Evolutionary conservation across 2,797 vertebrate species (phyloP).

Genomic region (Sternotherus odoratus): DNA sequence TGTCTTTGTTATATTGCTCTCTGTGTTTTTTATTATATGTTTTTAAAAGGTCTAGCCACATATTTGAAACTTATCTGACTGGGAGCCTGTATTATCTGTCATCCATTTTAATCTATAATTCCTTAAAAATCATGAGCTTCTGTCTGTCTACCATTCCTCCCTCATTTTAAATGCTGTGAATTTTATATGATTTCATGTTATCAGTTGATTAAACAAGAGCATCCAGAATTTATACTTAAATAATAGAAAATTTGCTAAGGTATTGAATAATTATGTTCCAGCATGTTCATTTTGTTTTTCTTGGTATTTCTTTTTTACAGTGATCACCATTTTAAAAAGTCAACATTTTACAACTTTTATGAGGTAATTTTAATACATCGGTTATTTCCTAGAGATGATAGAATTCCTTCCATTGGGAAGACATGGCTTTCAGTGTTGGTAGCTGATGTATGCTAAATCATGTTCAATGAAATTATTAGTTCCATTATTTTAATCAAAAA

Average conservation of each 20-base stretch:
- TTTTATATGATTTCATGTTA: not conserved
- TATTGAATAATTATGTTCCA: not conserved
- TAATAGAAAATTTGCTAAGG: not conserved
- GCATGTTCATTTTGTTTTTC: rapidly evolving
- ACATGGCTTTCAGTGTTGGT: not conserved
- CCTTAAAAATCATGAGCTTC: not conserved
- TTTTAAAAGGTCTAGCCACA: not conserved
- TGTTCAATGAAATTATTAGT: not conserved
- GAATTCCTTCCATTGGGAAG: not conserved
- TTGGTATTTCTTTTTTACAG: not conserved
- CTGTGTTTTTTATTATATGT: not conserved
- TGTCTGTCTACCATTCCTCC: rapidly evolving
- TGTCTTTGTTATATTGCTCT: conserved; percentile 34
- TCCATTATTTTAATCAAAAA: not conserved
- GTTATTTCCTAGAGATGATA: conserved; percentile 27
- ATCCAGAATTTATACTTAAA: not conserved
- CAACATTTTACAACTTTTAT: not conserved
- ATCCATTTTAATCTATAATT: not conserved
- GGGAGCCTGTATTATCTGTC: not conserved
- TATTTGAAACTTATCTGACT: not conserved
- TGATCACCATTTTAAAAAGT: not conserved
- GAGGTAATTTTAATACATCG: not conserved
- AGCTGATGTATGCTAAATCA: not conserved
- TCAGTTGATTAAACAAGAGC: not conserved
- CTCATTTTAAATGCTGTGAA: not conserved